Conservation (phyloP, 2,888 invertebrate species). For the Tetramorium bicarinatum region DNA sequence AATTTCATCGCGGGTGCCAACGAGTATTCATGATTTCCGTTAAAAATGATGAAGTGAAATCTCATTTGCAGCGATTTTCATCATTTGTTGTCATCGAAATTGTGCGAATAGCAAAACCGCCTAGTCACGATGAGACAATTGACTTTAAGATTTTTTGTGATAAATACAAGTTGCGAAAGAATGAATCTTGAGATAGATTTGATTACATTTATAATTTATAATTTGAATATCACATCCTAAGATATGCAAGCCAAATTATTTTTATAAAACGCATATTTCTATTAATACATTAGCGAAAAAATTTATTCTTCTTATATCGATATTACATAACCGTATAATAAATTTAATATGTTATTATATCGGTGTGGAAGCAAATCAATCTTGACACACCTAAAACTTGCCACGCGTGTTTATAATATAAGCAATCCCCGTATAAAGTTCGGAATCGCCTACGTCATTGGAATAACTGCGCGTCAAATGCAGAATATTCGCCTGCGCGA, state of each 20-base stretch:
- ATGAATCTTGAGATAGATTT: not conserved
- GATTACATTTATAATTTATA: not conserved
- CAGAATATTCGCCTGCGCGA: not conserved
- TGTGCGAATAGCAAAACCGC: not conserved
- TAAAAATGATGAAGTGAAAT: slow-evolving; percentile 21
- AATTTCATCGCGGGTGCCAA: slow-evolving; percentile 3
- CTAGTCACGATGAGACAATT: not conserved
- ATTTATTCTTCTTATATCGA: not conserved
- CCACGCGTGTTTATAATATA: slow-evolving; percentile 11
- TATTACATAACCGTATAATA: not conserved
- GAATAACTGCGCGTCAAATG: slow-evolving; percentile 29
- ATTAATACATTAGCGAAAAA: not conserved
- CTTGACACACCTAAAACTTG: not conserved
- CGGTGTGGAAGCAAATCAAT: not conserved
- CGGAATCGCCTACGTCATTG: slow-evolving; percentile 28
- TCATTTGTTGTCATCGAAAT: slow-evolving; percentile 29
- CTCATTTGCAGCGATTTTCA: not conserved
- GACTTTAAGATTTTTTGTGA: not conserved
- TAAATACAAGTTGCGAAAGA: not conserved
- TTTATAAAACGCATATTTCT: not conserved
- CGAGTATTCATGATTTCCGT: not conserved
- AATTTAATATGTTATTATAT: not conserved
- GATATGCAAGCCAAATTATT: not conserved
- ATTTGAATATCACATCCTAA: not conserved
- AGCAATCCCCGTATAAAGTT: not conserved